Evolutionary conservation across 2,888 invertebrate genomes (phyloP), one percentile per base, ranked within the genome.

Genomic region (Cordylochernes scorpioides): DNA sequence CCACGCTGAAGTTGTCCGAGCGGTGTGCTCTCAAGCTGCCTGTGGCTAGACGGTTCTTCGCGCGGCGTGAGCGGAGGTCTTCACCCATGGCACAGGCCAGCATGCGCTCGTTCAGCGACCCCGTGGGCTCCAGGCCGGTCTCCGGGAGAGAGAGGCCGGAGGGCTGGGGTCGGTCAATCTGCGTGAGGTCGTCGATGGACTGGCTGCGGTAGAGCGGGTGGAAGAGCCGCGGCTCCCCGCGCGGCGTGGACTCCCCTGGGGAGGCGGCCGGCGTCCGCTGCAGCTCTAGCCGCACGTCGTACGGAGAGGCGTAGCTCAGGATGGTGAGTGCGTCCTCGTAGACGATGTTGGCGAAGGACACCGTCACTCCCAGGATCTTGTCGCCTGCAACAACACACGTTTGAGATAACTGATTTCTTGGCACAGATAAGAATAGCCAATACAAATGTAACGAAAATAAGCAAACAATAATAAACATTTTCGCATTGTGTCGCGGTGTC

Each of bases 251-350:
- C n/a, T n/a, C n/a, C n/a, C n/a, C n/a, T n/a, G n/a, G n/a, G n/a
- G n/a, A n/a, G n/a, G n/a, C n/a, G n/a, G n/a, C n/a, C 5, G 55
- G 51, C 19, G 62, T 60, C 39, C 62, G 63, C 46, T 68, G 64
- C 17, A 78, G 64, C 46, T 72, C 71, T 34, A 82, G 56, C 39
- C 70, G 68, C 12, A 78, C 73, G 33, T 75, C 74, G 48, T 84
- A 84, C 0, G 84, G 82, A 21, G 80, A 80, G 5, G 82, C 82
- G 40, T 82, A 75, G 39, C 78, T 77, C 22, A 86, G 57, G 38
- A 86, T 75, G 2, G 75, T 72, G 28, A 82, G 59, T 0, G 84
- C 84, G 47, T 86, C 84, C 49, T 82, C 80, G 46, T 73, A 67
- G 0, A 80, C 80, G 56, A 80, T 80, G 39, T 75, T 74, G 29